These are phyloP conservation scores for Harmothoe impar DNA, from an alignment of 2,888 invertebrate species.

Conservation along the genomic window DNA sequence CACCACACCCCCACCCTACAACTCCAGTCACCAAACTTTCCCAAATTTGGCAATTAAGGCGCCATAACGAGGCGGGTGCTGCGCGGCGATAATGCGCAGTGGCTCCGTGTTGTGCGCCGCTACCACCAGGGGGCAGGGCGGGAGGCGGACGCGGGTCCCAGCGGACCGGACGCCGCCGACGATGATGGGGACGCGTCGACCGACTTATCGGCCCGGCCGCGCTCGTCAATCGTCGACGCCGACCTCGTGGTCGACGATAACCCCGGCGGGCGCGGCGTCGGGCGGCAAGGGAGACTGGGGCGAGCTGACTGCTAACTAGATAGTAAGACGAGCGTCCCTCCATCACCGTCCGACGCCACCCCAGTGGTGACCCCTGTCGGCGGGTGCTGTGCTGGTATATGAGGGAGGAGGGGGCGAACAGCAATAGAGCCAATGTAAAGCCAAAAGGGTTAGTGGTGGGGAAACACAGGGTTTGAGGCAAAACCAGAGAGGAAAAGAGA, in stretches of 20 bases:
- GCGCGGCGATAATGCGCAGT: conserved; percentile 57
- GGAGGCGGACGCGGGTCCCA: conserved; percentile 30
- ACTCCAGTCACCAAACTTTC: conserved; percentile 25
- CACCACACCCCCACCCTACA: conserved; percentile 21
- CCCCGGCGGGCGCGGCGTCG: conserved; percentile 23
- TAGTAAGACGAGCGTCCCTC: conserved; percentile 37
- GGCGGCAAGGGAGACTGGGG: background rate
- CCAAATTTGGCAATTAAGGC: conserved; percentile 57
- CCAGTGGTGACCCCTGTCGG: background rate
- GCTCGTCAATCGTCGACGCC: conserved; percentile 52
- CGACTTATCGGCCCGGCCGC: conserved; percentile 21
- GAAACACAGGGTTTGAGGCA: background rate
- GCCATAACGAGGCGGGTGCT: conserved; percentile 51
- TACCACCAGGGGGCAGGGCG: conserved; percentile 17
- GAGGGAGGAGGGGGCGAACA: background rate
- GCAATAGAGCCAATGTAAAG: background rate
- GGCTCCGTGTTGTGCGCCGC: conserved; percentile 20
- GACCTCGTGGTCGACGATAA: conserved; percentile 38
- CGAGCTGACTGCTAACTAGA: conserved; percentile 40
- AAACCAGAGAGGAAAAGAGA: background rate
- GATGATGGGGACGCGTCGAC: conserved; percentile 56
- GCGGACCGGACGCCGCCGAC: conserved; percentile 39
- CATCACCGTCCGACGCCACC: conserved; percentile 12
- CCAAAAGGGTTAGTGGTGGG: background rate
- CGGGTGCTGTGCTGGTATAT: background rate